Evolutionary conservation across 2,797 vertebrate genomes (phyloP), one percentile per base, ranked within the genome.

Genomic region (Naso thynnoides): DNA sequence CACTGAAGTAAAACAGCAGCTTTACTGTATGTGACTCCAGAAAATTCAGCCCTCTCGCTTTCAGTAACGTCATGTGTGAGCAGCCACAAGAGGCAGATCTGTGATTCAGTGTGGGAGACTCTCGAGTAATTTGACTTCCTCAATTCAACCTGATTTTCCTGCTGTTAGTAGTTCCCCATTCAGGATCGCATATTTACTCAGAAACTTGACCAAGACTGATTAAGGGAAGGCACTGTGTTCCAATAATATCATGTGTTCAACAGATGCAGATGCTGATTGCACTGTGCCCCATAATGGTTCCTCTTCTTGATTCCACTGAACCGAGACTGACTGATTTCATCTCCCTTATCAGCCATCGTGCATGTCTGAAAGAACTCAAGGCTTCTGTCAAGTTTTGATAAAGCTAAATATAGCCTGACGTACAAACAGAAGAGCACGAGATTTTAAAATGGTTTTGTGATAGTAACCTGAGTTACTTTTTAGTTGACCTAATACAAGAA

Each of bases 41-140:
- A 42, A 56, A 68, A 70, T 64, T 33, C 19, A 53, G 13, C 31
- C 11, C 36, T 24, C 21, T 74, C 3, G 0, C 49, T 86, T 81
- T 85, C 74, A 73, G 16, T 77, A 19, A 39, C n/a, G 29, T 76
- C 73, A 78, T 5, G 4, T 14, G 39, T 33, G 44, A 36, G 18
- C 14, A 18, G 39, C 8, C 4, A 10, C 7, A 55, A 21, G 42
- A 38, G 4, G 31, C 23, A 27, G 1, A 2, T 15, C n/a, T 81
- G 38, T 29, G n/a, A 6, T 75, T 58, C 41, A 50, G 19, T 41
- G 7, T 2, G 13, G 33, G 14, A 55, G 29, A 41, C 33, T 67
- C 19, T 79, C 3, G 38, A 39, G 0, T n/a, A 11, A 44, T 23
- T 45, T 67, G 47, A 88, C 81, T 93, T 92, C 91, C 88, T 84